Evolutionary conservation across 64 coral and sea anemone species (phyloP).

Genomic region (Montipora efflorescens): DNA sequence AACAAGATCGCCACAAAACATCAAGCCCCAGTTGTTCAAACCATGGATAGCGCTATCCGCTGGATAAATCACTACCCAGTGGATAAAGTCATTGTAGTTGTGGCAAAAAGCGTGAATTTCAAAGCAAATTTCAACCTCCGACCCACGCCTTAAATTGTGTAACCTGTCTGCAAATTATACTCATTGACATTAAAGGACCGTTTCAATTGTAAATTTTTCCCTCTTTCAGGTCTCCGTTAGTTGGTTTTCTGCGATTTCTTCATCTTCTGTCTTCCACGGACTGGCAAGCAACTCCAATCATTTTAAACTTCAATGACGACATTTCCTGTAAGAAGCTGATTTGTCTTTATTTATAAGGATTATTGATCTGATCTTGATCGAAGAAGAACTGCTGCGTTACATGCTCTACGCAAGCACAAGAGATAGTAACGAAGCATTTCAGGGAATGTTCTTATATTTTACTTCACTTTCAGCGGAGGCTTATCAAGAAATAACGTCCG

Average conservation of each 20-base stretch:
- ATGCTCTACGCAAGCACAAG: no score
- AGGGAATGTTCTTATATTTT: background rate
- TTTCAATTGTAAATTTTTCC: background rate
- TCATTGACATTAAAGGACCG: background rate
- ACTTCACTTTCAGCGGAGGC: conserved; percentile 62
- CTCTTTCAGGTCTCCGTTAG: conserved; percentile 60
- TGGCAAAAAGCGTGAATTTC: no score
- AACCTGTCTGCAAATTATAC: background rate
- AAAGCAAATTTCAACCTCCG: background rate
- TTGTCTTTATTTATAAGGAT: background rate
- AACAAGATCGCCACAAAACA: no score
- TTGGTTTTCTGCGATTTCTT: conserved; percentile 93
- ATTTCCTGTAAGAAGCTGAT: conserved; percentile 65
- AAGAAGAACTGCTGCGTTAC: no score
- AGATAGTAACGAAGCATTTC: background rate
- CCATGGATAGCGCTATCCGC: no score
- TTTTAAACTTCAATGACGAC: conserved; percentile 91
- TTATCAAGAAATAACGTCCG: conserved; percentile 83
- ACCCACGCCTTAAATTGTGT: background rate
- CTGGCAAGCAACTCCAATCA: conserved; percentile 82
- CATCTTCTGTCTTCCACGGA: conserved; percentile 70
- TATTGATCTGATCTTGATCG: background rate
- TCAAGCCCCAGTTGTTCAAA: no score
- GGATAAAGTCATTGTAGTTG: no score
- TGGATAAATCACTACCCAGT: no score